Evolutionary conservation across 2,113 vertebrate species (phyloP), one percentile per base, ranked within the genome.

Genomic region (Neolamprologus hecqui): DNA sequence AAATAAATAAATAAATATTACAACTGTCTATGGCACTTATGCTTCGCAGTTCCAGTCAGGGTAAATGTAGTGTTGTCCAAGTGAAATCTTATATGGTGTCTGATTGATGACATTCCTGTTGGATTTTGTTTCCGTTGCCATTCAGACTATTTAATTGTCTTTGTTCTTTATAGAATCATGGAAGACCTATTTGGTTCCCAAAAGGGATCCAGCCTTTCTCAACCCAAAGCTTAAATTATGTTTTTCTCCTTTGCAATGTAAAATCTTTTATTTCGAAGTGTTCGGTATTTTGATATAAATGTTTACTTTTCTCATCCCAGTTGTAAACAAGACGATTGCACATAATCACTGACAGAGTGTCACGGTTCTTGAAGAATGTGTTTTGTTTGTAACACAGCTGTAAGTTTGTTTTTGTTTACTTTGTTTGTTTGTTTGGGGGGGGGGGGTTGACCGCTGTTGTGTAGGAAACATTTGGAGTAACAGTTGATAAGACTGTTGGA

Each of bases 321-420:
- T 79, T 87, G 68, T 88, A 86, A 45, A 92, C 84, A 90, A 92
- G 88, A 95, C 84, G 57, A 88, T 88, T 93, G 92, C 90, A 94
- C 90, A 92, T 82, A 23, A 70, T 86, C 53, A 83, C 88, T 87
- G 92, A 90, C 81, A 49, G 51, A 80, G 82, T 87, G 92, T 90
- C 79, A 81, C 81, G 75, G 80, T 85, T 89, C 85, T 75, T 77
- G 73, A 89, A 65, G 86, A 92, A 92, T 90, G 84, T 88, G 81
- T 89, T 93, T 85, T 79, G 86, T 88, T 80, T 90, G 83, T 91
- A 85, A 86, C 85, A 90, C 85, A 49, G 90, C 87, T 95, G 90
- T 90, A 85, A 88, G 86, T 77, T 86, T 73, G 40, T 49, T 49
- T 47, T 47, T 47, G 21, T 42, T 45, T 73, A 9, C 10, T 47